These are phyloP conservation scores for Murina feae DNA, from an alignment of 2,113 vertebrate genomes.

Conservation along the genomic window DNA sequence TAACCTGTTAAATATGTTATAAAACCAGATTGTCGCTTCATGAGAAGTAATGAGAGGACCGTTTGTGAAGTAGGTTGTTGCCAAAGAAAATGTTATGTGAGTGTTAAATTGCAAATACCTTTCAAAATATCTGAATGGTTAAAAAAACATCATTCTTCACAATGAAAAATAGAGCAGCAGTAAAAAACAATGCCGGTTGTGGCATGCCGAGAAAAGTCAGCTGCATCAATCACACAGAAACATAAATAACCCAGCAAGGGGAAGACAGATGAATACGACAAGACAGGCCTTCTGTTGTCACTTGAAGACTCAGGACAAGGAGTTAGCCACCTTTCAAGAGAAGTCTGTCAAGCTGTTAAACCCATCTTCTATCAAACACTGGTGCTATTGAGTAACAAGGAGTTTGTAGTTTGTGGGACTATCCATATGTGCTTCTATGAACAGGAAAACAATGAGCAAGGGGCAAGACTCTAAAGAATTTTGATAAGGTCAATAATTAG, in stretches of 20 bases:
- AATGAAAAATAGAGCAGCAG: background rate
- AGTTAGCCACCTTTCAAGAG: background rate
- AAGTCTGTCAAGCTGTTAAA: background rate
- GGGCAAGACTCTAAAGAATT: background rate
- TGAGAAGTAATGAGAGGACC: background rate
- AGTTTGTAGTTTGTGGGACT: background rate
- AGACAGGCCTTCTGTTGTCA: background rate
- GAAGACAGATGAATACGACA: background rate
- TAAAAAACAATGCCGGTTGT: background rate
- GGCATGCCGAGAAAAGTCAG: background rate
- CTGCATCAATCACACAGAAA: background rate
- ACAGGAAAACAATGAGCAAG: background rate
- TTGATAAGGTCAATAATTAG: background rate
- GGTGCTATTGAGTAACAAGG: background rate
- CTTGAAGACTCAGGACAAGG: background rate
- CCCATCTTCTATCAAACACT: background rate
- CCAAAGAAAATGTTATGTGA: background rate
- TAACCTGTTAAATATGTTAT: background rate
- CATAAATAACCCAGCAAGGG: background rate
- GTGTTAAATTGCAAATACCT: background rate
- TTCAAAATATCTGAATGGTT: background rate
- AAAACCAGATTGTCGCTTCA: conserved; percentile 14
- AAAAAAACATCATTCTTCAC: background rate
- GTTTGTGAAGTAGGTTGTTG: background rate
- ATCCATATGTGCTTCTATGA: background rate